Base-by-base conservation (phyloP, 1,140 invertebrate species). In the Berghia stephanieae region DNA sequence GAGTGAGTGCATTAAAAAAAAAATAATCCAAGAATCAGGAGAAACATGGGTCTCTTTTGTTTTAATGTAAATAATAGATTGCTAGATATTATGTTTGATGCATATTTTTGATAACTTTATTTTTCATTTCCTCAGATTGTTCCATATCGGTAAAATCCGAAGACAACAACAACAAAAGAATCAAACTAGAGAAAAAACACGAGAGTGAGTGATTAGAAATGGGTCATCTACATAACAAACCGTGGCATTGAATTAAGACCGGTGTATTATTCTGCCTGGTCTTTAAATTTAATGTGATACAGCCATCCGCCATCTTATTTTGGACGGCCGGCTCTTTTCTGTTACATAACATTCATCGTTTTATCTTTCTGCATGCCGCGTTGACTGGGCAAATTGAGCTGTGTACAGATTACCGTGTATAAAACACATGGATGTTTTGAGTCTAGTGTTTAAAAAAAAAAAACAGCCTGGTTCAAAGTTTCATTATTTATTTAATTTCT, bases 91-190 rank as follows among this genome's bases (percentile, higher is more conserved):
- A 16, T 38, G 8, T 63, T 16, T 21, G 57, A 27, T n/a, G 27
- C 27, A 27, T 8, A 31, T 63, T 36, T 16, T 10, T 6, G 16
- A 40, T 40, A 21, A 10, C 13, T 68, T 31, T 36, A 36, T 36
- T 36, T 27, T 40, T 73, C 10, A 57, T 24, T 18, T 3, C 66
- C 34, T 10, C 43, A 67, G 74, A 67, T 31, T 49, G 38, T 2
- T 8, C 42, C 10, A 31, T 46, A 38, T 31, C 74, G 34, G 43
- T 76, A 10, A 76, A 76, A 24, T 46, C 74, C 1, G 60, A 76
- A 27, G 74, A 76, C 10, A 76, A 76, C 60, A 76, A 76, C 34
- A 76, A 76, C 60, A 76, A 68, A 38, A 67, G 74, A 36, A 67
- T 76, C 1, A 76, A 76, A 52, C n/a, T 76, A 6, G 74, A 76